Conservation (phyloP, 2,888 invertebrate genomes). For the Phoenoteleia sp. region DNA sequence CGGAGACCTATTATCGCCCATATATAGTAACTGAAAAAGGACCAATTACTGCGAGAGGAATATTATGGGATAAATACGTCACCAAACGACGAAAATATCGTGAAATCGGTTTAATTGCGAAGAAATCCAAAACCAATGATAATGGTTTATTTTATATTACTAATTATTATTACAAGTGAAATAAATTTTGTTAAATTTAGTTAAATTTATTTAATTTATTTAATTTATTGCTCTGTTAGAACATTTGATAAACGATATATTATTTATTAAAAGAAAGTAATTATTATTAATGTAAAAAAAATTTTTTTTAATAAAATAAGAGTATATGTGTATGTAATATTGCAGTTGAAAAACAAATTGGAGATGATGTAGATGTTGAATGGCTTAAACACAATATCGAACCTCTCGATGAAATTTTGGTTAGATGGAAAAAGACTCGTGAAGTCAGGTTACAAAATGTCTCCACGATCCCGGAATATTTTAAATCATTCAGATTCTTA, state of each 20-base stretch:
- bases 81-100: not conserved
- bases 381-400: slow-evolving; percentile 9
- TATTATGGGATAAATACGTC: not conserved
- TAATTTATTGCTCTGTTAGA: too few relatives aligned
- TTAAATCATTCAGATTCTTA: not conserved
- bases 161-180: too few relatives aligned
- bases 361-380: not conserved
- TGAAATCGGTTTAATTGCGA: not conserved
- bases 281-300: too few relatives aligned
- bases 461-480: not conserved
- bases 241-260: too few relatives aligned
- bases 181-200: too few relatives aligned
- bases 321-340: too few relatives aligned
- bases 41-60: not conserved
- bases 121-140: too few relatives aligned
- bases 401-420: not conserved
- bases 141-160: too few relatives aligned
- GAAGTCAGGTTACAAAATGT: not conserved
- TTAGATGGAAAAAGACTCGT: not conserved
- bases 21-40: not conserved
- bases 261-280: too few relatives aligned
- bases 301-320: too few relatives aligned
- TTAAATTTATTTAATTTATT: too few relatives aligned
- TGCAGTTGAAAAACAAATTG: too few relatives aligned
- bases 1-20: not conserved